Evolutionary conservation across 2,888 invertebrate species (phyloP), one percentile per base, ranked within the genome.

Genomic region (Cephus runcator): DNA sequence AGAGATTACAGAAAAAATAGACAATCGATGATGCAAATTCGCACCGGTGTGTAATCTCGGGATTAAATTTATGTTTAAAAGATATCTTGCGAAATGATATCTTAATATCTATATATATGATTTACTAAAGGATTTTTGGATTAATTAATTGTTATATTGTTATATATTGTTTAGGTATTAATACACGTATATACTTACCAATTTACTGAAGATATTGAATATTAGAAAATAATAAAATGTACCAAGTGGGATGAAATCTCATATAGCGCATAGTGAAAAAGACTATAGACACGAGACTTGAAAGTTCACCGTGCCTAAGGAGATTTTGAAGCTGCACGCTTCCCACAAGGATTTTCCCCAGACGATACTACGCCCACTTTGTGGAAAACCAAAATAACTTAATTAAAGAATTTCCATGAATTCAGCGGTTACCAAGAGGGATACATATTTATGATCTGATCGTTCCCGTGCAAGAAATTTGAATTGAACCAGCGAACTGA

Each of bases 331-430:
- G 84, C 87, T 89, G 88, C 82, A 83, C 81, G 83, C 85, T 90
- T 90, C 90, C 87, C 89, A 89, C 89, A 89, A 89, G 89, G 89
- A 90, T 90, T 90, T 89, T 79, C 85, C 85, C 81, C 83, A 84
- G 85, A 84, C 83, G 80, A 35, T 35, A 35, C 78, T 75, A 79
- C 78, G 78, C 79, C 56, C 79, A 69, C 77, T 77, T 74, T 69
- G 73, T 73, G 83, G 81, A 85, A 86, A 90, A 89, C 85, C 87
- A 90, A 90, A 90, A 90, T 90, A 90, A 91, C 88, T 90, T 89
- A 89, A 91, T 91, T 91, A 90, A 91, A 90, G 89, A 90, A 91
- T 90, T 90, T 91, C 90, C 91, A 90, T 89, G 90, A 91, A 91
- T 88, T 88, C 85, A 85, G 83, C 86, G 82, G 86, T 84, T 86